Base-by-base conservation (phyloP, 2,888 invertebrate species). In the Epicampocera succincta region DNA sequence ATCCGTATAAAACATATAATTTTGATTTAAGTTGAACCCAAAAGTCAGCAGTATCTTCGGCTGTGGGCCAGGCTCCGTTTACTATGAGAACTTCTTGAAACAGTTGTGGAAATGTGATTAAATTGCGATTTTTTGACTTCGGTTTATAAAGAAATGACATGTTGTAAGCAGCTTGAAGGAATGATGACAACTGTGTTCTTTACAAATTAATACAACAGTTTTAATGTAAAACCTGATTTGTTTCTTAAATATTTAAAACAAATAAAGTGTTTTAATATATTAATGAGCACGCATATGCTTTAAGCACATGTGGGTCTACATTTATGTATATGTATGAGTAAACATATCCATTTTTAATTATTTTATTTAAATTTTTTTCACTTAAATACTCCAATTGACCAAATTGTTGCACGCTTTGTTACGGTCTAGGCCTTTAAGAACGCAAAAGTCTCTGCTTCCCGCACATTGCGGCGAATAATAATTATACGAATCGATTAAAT, bases 51-150 rank as follows among this genome's bases (percentile, higher is more conserved):
- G 6, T 11, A 46, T 75, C 58, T 17, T 50, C 52, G 3, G 75
- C 75, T 8, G 58, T 54, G 0, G 75, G 65, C 80, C 80, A 80
- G 19, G 65, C 65, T 2, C 75, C 80, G 12, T 75, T 75, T 13
- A 40, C 44, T 42, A 25, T 65, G 2, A 71, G 42, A 25, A 69
- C 15, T 8, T 42, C 21, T 3, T 48, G 29, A 52, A 80, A 69
- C 11, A 65, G 8, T 44, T 61, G 61, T 11, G 69, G 75, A 33
- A 75, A 69, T 1, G 42, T 42, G 5, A 75, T 54, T 21, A 25
- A 21, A 6, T 21, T 33, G 11, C 69, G 75, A 46, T 17, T 33
- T 63, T 56, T 48, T 52, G 54, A 42, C 2, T 17, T 48, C 17
- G 79, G 74, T 11, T 40, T 58, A 40, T 69, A 80, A 21, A 80